Evolutionary conservation across 1,140 invertebrate genomes (phyloP), one percentile per base, ranked within the genome.

Genomic region (Caenorhabditis brenneri): DNA sequence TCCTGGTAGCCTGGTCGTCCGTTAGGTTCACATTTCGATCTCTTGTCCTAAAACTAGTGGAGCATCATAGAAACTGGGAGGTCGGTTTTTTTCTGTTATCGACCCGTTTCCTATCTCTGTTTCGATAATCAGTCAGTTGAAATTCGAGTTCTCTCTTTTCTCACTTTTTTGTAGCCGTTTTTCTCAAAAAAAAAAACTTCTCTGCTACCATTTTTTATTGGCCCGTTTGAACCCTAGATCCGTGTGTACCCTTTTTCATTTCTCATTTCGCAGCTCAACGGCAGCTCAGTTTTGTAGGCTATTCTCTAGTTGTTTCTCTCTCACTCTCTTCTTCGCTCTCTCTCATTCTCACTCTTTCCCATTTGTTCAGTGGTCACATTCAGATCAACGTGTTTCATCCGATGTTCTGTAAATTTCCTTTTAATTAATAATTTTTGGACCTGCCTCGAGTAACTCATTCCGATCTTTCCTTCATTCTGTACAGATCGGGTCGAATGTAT

Each of bases 1-100:
- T 36, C 65, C 58, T 4, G 10, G 60, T 10, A 1, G 19, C 19
- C 36, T 42, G 36, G 36, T 42, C 65, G 33, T 42, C 65, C 36
- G 65, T 19, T 74, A 74, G 65, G 65, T 74, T 74, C 36, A 74
- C 36, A 74, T 74, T 74, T 74, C 65, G 65, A 74, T 74, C 65
- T 74, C 65, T 74, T 42, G 65, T 74, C 65, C 65, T 42, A 42
- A n/a, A 31, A 74, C 4, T 3, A 36, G 55, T 27, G 9, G 31
- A 65, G 58, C 33, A 74, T 22, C 16, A 74, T 10, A 22, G 12
- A 22, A n/a, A 42, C 36, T 22, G 29, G 36, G 65, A 15, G 65
- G 65, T 74, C 36, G n/a, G 5, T 65, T n/a, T 27, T 9, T 27
- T 2, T 19, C n/a, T 4, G 16, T 42, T 42, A 74, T 74, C 36